Evolutionary conservation across 1,140 invertebrate genomes (phyloP).

Genomic region (Helicoverpa zea): DNA sequence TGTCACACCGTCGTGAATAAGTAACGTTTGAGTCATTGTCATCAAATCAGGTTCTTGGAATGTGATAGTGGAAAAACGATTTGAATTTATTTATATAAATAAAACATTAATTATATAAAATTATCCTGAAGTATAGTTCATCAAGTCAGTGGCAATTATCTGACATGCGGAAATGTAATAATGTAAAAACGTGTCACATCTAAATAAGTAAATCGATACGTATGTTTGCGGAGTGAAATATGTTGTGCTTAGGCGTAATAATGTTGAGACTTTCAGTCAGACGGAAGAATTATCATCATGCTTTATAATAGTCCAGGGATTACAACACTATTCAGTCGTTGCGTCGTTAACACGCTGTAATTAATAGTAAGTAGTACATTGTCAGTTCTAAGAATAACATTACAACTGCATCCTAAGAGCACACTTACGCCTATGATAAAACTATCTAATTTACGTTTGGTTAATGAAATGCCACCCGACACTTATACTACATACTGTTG

Average conservation of each 20-base stretch:
- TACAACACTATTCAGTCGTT: constrained; percentile 52
- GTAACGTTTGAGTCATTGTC: too few species aligned
- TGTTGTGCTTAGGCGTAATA: constrained; percentile 17
- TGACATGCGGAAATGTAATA: too few species aligned
- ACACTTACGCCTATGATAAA: constrained; percentile 38
- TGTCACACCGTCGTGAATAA: too few species aligned
- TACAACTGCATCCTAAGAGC: constrained; percentile 34
- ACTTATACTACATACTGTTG: background rate
- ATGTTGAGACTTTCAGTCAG: constrained; percentile 28
- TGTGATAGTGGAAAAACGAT: too few species aligned
- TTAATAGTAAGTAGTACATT: constrained; percentile 31
- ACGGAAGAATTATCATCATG: constrained; percentile 42
- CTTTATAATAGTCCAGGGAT: constrained; percentile 37
- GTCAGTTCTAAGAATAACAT: constrained; percentile 24
- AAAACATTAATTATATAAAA: too few species aligned
- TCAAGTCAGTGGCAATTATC: too few species aligned
- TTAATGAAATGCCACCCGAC: constrained; percentile 44
- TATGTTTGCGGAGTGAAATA: constrained; percentile 23
- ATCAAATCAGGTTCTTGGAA: too few species aligned
- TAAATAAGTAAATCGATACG: constrained; percentile 5
- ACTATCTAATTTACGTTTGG: constrained; percentile 40
- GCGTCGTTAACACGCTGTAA: constrained; percentile 48
- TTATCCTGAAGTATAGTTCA: too few species aligned
- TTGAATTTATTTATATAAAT: too few species aligned
- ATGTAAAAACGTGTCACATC: background rate